These are phyloP conservation scores for Parotocinclus haroldoi DNA, from an alignment of 2,797 vertebrate genomes.

Conservation along the genomic window DNA sequence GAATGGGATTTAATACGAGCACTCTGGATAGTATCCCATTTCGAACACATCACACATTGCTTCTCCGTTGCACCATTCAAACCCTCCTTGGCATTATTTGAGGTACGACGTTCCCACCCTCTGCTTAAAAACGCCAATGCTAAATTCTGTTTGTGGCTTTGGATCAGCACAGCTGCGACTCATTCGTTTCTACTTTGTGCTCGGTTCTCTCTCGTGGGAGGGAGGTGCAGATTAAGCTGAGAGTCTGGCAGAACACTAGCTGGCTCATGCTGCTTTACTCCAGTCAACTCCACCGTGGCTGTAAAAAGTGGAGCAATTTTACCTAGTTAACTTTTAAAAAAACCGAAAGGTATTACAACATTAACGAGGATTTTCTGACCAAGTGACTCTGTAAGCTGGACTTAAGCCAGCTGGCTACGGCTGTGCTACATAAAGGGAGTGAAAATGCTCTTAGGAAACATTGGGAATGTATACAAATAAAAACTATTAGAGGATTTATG, in stretches of 20 bases:
- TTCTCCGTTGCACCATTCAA: background rate
- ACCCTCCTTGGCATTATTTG: slow-evolving; percentile 16
- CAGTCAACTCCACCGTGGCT: slow-evolving; percentile 40
- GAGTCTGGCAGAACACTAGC: slow-evolving; percentile 57
- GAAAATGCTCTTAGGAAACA: background rate
- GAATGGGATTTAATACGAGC: too few relatives aligned
- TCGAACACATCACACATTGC: too few relatives aligned
- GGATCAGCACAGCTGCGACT: slow-evolving; percentile 30
- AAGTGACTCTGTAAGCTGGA: slow-evolving; percentile 16
- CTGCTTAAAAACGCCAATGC: slow-evolving; percentile 2
- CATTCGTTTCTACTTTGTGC: slow-evolving; percentile 30
- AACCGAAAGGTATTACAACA: slow-evolving; percentile 31
- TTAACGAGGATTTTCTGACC: slow-evolving; percentile 24
- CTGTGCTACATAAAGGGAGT: slow-evolving; percentile 1
- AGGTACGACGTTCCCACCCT: slow-evolving; percentile 3
- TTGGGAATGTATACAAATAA: too few relatives aligned
- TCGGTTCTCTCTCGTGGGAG: slow-evolving; percentile 38
- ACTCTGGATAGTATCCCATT: too few relatives aligned
- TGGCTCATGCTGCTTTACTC: slow-evolving; percentile 48
- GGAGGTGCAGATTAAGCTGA: slow-evolving; percentile 41
- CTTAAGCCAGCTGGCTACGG: slow-evolving; percentile 1
- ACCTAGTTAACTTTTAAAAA: slow-evolving; percentile 36
- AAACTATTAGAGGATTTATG: too few relatives aligned
- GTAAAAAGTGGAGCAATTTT: slow-evolving; percentile 42
- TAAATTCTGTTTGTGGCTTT: slow-evolving; percentile 29